Percentiles rank a stretch among this genome's conserved stretches.
Conservation (phyloP, 2,888 invertebrate species). For the Pollenia angustigena region DNA sequence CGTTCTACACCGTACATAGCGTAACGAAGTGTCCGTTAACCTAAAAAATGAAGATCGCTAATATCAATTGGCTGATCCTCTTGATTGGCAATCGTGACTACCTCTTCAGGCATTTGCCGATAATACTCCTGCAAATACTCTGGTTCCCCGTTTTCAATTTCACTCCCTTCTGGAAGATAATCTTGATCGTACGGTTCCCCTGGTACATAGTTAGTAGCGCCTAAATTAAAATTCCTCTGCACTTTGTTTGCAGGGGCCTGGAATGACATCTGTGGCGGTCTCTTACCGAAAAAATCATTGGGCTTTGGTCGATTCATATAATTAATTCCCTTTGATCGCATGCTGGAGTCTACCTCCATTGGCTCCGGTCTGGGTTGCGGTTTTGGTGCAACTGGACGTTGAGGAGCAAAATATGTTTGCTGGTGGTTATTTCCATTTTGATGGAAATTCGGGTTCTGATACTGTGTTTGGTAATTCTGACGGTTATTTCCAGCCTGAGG, state of each 20-base stretch:
- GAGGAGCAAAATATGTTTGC: slow-evolving; percentile 7
- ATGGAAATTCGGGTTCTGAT: background rate
- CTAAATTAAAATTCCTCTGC: slow-evolving; percentile 15
- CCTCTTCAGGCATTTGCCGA: slow-evolving; percentile 1
- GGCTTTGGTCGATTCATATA: slow-evolving; percentile 27
- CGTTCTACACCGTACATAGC: slow-evolving; percentile 33
- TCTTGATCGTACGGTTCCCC: background rate
- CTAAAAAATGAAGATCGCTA: slow-evolving; percentile 40
- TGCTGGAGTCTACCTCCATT: slow-evolving; percentile 25
- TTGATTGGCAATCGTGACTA: no score
- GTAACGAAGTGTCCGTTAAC: slow-evolving; percentile 47
- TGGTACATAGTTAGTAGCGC: slow-evolving; percentile 3
- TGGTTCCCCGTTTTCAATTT: background rate
- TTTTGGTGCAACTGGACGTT: slow-evolving; percentile 34
- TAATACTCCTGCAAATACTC: slow-evolving; percentile 3
- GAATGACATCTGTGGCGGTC: slow-evolving; percentile 5
- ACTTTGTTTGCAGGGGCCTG: background rate
- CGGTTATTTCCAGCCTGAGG: no score
- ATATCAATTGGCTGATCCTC: background rate
- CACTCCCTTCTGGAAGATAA: background rate
- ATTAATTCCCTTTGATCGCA: slow-evolving; percentile 1
- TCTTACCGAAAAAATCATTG: slow-evolving; percentile 24
- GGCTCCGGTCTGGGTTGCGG: slow-evolving; percentile 49
- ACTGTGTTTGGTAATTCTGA: background rate
- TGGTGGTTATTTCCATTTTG: background rate